Evolutionary conservation across 2,797 vertebrate genomes (phyloP), one percentile per base, ranked within the genome.

Genomic region (Sebastes baramenuke): DNA sequence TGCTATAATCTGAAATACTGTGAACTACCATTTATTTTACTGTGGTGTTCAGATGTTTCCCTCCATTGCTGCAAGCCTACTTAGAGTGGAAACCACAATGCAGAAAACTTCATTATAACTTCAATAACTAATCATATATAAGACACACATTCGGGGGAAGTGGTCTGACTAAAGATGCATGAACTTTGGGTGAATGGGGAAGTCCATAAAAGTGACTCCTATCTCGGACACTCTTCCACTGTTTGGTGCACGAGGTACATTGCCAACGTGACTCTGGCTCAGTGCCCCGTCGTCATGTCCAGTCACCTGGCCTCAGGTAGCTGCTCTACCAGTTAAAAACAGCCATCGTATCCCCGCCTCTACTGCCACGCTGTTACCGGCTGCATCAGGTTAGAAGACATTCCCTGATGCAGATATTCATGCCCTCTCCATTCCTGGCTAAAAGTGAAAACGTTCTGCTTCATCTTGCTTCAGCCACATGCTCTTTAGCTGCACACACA

Each of bases 181-280:
- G 7, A 16, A 10, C 5, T 27, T 20, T 27, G 9, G 10, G 4
- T 18, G 32, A 12, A 49, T 14, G 20, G 38, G 18, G 32, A 66
- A 67, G 8, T 75, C 32, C 27, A 29, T 67, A 66, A 6, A 52
- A 34, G 18, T 62, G 55, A 30, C 27, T 25, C 11, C 3, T 58
- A 68, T 54, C 22, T 14, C n/a, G 52, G 56, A 59, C 56, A 13
- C 6, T 49, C 14, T 59, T 62, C 20, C 59, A 27, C 9, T 0
- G 30, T 49, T 79, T 77, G 49, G n/a, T 36, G 25, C 24, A 38
- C 0, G 8, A 60, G 58, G 12, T 68, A 7, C 60, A 49, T 6
- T 36, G 8, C 66, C 73, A 80, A 67, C 20, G 67, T 85, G 80
- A 87, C 80, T 56, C 66, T 79, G 69, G 74, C 83, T 83, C 71